Base-by-base conservation (phyloP, 2,888 invertebrate species). In the Steinernema carpocapsae region DNA sequence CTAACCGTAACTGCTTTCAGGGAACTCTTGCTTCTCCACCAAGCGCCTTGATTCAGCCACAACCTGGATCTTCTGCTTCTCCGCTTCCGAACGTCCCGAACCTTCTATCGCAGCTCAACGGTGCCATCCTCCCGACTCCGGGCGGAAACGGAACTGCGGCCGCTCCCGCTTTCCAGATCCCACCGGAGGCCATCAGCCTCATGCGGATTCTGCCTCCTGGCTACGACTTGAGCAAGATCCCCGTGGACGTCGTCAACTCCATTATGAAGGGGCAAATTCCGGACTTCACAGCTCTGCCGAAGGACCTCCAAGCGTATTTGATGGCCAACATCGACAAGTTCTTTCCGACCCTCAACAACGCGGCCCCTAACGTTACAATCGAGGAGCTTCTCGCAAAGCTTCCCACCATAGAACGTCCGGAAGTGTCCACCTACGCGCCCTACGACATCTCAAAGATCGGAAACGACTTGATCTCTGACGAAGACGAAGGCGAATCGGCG, bases 361-460 rank as follows among this genome's bases (percentile, higher is more conserved):
- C 43, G 24, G 42, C 70, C 2, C 42, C 46, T n/a, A 83, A 84
- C 70, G 75, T 81, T 22, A 74, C 83, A 10, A 79, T 86, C 29
- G 86, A 86, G 24, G 85, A 86, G 37, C 77, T 86, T 64, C 76
- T 86, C 24, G 74, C 78, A 37, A 86, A 87, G 71, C 75, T 86
- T 51, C 86, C 86, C 12, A 80, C 77, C 7, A 86, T 85, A 72
- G 84, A 82, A 42, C 77, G 81, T 22, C 82, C 85, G 1, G 80
- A 77, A 29, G 75, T 83, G 37, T 76, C 80, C 0, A 86, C 86
- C 0, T 86, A 86, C 77, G 79, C 82, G 4, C 85, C 86, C 4
- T 86, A 86, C 72, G 86, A 86, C 76, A 83, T 86, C 79, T 85
- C 84, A 74, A 76, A 83, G 51, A 72, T 86, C 70, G 81, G 85